Evolutionary conservation across 92 coral and sea anemone genomes (phyloP).

Genomic region (Paragorgia papillata): DNA sequence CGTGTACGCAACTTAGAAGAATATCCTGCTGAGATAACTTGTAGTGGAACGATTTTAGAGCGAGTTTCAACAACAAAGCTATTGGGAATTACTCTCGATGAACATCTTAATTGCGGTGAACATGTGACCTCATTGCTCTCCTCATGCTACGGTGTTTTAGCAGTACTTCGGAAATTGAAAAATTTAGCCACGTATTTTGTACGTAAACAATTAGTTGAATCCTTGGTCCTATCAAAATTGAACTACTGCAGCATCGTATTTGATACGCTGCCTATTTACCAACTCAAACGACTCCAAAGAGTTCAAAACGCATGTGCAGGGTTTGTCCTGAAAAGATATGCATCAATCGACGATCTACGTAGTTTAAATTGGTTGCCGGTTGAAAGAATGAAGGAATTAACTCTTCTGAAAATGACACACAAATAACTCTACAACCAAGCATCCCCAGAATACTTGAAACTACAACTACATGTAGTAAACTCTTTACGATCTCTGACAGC

Average conservation of each 20-base stretch:
- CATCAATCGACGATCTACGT: slow-evolving; percentile 15
- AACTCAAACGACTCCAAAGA: slow-evolving; percentile 50
- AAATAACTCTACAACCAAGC: slow-evolving; percentile 21
- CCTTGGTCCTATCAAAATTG: slow-evolving; percentile 53
- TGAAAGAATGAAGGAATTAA: slow-evolving; percentile 23
- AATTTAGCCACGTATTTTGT: slow-evolving; percentile 52
- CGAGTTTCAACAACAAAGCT: slow-evolving; percentile 33
- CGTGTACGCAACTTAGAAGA: slow-evolving; percentile 44
- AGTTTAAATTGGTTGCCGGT: slow-evolving; percentile 32
- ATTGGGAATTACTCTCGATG: slow-evolving; percentile 38
- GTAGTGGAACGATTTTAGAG: slow-evolving; percentile 39
- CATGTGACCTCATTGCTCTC: slow-evolving; percentile 43
- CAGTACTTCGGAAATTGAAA: slow-evolving; percentile 47
- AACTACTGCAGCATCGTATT: slow-evolving; percentile 52
- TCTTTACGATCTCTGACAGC: too few relatives aligned
- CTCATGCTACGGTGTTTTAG: slow-evolving; percentile 45
- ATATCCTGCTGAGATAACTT: slow-evolving; percentile 8
- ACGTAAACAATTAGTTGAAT: slow-evolving; percentile 59
- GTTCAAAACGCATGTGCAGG: slow-evolving; percentile 56
- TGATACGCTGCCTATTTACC: slow-evolving; percentile 49
- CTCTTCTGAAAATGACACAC: slow-evolving; percentile 35
- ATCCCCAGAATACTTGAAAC: slow-evolving; percentile 19
- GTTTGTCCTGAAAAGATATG: slow-evolving; percentile 45
- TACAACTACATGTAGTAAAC: slow-evolving; percentile 11
- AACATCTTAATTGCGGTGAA: slow-evolving; percentile 19